A percentile compares a stretch with the other conserved stretches of the same genome.
Evolutionary conservation across 35 echinoderm and acorn worm genomes (phyloP).

Genomic region (Anneissia japonica): DNA sequence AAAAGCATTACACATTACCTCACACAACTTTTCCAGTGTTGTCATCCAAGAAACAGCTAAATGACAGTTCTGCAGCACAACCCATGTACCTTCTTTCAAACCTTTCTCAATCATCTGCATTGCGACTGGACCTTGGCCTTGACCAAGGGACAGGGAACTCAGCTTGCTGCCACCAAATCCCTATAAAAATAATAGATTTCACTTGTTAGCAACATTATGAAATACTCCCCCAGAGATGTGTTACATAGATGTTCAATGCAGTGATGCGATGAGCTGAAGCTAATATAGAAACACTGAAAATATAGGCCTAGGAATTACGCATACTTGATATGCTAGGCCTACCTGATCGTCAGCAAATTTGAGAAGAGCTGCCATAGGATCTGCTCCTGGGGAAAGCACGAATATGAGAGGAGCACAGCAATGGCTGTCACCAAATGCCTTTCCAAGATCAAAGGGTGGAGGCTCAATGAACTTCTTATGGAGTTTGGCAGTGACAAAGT

Average conservation of each 20-base stretch:
- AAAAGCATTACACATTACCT: conserved; percentile 35
- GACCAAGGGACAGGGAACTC: conserved; percentile 79
- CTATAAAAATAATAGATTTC: conserved; percentile 37
- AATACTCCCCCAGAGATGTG: too few species aligned
- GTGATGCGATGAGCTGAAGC: too few species aligned
- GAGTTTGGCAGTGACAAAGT: conserved; percentile 91
- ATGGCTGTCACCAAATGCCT: conserved; percentile 94
- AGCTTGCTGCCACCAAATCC: conserved; percentile 96
- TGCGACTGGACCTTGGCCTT: conserved; percentile 95
- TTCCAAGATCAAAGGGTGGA: conserved; percentile 92
- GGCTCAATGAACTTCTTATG: conserved; percentile 90
- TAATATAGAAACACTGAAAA: too few species aligned
- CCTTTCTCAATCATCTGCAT: conserved; percentile 89
- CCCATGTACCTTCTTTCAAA: conserved; percentile 95
- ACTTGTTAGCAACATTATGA: too few species aligned
- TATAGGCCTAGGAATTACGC: too few species aligned
- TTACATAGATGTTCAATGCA: too few species aligned
- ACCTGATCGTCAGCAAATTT: conserved; percentile 99
- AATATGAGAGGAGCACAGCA: conserved; percentile 95
- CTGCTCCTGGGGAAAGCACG: conserved; percentile 89
- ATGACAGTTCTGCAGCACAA: conserved; percentile 96
- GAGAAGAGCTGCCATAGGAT: conserved; percentile 89
- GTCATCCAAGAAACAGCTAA: conserved; percentile 99
- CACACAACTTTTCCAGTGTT: conserved; percentile 93
- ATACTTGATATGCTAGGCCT: background rate